Percentiles rank a stretch among this genome's conserved stretches.
phyloP scores from a whole-genome alignment of 1,140 invertebrate species.

The Littorina saxatilis region DNA sequence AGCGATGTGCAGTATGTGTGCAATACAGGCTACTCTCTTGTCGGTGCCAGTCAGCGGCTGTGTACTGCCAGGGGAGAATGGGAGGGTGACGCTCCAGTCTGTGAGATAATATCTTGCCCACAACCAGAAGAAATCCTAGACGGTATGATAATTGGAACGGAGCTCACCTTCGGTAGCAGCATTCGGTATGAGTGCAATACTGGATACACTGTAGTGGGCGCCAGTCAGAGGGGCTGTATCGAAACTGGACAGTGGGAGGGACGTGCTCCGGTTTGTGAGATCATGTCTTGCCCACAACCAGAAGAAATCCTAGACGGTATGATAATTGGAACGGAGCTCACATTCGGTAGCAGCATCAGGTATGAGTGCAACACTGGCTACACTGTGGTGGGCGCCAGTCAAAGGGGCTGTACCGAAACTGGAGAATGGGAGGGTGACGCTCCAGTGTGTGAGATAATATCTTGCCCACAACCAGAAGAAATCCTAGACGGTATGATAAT shows the following conservation, averaged over 20 bases:
- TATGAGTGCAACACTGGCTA: constrained; percentile 87
- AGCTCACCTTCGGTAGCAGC: not conserved
- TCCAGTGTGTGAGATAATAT: constrained; percentile 48
- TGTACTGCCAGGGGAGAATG: constrained; percentile 76
- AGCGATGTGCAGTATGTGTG: constrained; percentile 77
- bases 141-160: constrained; percentile 84
- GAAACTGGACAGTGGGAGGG: constrained; percentile 57
- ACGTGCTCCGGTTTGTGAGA: constrained; percentile 45
- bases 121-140: constrained; percentile 88
- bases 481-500: constrained; percentile 88
- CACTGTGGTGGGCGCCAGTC: constrained; percentile 87
- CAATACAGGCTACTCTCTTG: constrained; percentile 88
- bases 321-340: constrained; percentile 80
- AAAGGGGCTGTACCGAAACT: constrained; percentile 57
- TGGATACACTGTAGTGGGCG: constrained; percentile 15
- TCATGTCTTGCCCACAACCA: constrained; percentile 46
- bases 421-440: constrained; percentile 75
- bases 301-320: constrained; percentile 87
- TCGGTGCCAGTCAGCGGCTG: constrained; percentile 82
- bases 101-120: constrained; percentile 75
- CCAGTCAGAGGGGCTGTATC: constrained; percentile 45
- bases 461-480: constrained; percentile 84
- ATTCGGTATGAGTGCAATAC: constrained; percentile 26
- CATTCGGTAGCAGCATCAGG: constrained; percentile 50
- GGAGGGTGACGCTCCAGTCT: constrained; percentile 50